Percentiles rank a stretch among this genome's conserved stretches.
Conservation (phyloP, 2,113 vertebrate species). For the Oxyruncus cristatus region DNA sequence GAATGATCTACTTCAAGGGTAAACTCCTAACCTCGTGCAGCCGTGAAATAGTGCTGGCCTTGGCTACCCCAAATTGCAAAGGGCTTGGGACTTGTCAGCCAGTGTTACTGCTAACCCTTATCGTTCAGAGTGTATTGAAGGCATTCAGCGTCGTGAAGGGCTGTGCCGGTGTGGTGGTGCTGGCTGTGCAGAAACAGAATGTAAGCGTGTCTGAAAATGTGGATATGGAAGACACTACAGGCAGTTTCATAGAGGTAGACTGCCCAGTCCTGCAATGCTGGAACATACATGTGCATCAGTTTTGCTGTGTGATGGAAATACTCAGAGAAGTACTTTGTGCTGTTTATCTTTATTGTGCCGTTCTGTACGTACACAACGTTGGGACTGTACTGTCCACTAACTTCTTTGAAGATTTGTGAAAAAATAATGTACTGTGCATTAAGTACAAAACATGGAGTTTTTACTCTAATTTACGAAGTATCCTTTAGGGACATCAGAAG, state of each 20-base stretch:
- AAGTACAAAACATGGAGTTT: neutral
- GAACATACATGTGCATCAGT: rapidly evolving
- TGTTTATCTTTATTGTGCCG: neutral
- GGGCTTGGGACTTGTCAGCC: neutral
- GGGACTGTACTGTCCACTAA: neutral
- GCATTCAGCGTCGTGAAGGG: neutral
- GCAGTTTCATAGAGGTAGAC: rapidly evolving
- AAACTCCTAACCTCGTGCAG: neutral
- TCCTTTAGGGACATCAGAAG: neutral
- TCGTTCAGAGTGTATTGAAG: rapidly evolving
- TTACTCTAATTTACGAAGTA: neutral
- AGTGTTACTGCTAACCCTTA: neutral
- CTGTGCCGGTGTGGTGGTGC: rapidly evolving
- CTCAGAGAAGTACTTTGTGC: neutral
- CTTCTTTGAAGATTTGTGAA: neutral
- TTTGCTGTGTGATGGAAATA: neutral
- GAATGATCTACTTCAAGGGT: neutral
- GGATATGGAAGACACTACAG: neutral
- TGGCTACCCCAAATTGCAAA: neutral
- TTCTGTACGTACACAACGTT: rapidly evolving
- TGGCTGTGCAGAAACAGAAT: neutral
- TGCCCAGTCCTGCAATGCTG: neutral
- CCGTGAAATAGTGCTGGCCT: neutral
- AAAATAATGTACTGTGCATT: rapidly evolving
- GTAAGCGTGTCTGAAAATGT: rapidly evolving